A percentile compares a stretch with the other conserved stretches of the same genome.
These are phyloP conservation scores for Paracyclopina nana DNA, from an alignment of 1,140 invertebrate species.

Conservation along the genomic window DNA sequence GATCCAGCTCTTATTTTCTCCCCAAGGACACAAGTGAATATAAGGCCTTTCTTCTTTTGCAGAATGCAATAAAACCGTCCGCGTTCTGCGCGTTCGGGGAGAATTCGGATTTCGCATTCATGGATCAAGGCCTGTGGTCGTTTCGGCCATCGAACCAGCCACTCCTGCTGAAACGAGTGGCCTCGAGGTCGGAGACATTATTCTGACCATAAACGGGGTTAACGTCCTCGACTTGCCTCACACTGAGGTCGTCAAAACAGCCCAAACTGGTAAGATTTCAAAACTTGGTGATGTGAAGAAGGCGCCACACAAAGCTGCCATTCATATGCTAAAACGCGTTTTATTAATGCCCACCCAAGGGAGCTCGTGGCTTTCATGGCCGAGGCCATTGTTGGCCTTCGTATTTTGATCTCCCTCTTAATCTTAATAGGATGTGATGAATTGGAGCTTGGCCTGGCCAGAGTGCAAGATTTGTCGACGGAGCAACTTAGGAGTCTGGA, in stretches of 20 bases:
- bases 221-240: slow-evolving; percentile 77
- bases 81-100: slow-evolving; percentile 54
- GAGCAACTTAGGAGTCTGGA: slow-evolving; percentile 25
- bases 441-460: slow-evolving; percentile 62
- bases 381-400: no score
- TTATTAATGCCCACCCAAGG: no score
- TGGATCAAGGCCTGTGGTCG: slow-evolving; percentile 80
- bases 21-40: no score
- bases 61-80: slow-evolving; percentile 69
- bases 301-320: neutral
- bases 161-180: slow-evolving; percentile 40
- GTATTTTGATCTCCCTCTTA: no score
- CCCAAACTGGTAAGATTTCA: slow-evolving; percentile 48
- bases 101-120: slow-evolving; percentile 91
- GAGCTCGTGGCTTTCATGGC: no score
- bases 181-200: slow-evolving; percentile 77
- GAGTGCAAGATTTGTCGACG: slow-evolving; percentile 64
- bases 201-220: slow-evolving; percentile 71
- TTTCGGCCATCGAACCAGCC: slow-evolving; percentile 77
- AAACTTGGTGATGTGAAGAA: neutral
- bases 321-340: no score
- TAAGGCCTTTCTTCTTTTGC: slow-evolving; percentile 24
- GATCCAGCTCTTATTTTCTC: no score
- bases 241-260: slow-evolving; percentile 81
- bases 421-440: slow-evolving; percentile 41